These are phyloP conservation scores for Athene noctua DNA, from an alignment of 2,113 vertebrate genomes.

Conservation along the genomic window DNA sequence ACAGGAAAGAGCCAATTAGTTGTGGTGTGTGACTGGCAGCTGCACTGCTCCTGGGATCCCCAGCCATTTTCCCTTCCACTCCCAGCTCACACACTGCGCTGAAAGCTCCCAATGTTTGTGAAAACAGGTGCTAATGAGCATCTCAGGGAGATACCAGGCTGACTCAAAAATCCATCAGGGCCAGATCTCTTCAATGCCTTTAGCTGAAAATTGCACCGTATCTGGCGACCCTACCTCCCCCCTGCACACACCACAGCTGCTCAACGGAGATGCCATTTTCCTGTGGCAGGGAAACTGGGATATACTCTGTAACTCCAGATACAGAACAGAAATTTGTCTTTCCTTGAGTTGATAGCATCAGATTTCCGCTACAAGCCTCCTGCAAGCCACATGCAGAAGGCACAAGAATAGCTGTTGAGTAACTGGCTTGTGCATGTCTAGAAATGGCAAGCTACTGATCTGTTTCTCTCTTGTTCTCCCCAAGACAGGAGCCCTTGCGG, in stretches of 20 bases:
- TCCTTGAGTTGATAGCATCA: neutral
- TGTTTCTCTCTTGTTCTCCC: neutral
- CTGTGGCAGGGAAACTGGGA: neutral
- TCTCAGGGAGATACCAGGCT: neutral
- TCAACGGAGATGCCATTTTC: neutral
- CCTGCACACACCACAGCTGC: neutral
- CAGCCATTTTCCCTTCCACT: neutral
- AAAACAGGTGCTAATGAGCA: neutral
- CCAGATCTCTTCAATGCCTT: neutral
- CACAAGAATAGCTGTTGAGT: neutral
- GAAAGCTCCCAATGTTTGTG: neutral
- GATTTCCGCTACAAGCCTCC: neutral
- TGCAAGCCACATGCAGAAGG: neutral
- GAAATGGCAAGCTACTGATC: neutral
- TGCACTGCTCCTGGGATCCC: conserved; percentile 9
- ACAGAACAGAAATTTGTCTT: accelerated
- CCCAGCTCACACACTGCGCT: neutral
- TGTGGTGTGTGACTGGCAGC: neutral
- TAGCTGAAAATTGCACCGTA: neutral
- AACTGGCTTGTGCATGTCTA: neutral
- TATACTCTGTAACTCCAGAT: neutral
- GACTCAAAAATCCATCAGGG: neutral
- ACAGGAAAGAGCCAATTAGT: conserved; percentile 77
- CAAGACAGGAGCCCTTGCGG: neutral
- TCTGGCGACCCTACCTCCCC: neutral